Conservation (phyloP, 1,140 invertebrate genomes). For the Limonius californicus region DNA sequence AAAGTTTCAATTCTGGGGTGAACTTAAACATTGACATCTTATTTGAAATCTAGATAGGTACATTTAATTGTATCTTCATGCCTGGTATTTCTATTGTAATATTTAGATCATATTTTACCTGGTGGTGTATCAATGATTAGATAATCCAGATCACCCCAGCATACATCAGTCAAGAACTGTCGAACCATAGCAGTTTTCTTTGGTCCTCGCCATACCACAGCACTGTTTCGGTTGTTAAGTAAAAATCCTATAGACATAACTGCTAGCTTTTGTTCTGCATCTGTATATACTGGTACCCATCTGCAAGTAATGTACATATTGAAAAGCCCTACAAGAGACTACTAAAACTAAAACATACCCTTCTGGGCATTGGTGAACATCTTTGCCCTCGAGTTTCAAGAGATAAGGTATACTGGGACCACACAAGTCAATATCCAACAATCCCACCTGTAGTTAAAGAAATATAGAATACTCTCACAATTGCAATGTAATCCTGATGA, state of each 20-base stretch:
- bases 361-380: slow-evolving; percentile 76
- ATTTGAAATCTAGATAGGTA: no score
- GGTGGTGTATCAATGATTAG: slow-evolving; percentile 91
- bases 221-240: slow-evolving; percentile 73
- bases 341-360: slow-evolving; percentile 34
- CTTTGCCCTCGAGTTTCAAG: slow-evolving; percentile 63
- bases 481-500: background rate
- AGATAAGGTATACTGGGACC: slow-evolving; percentile 78
- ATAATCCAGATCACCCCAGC: slow-evolving; percentile 88
- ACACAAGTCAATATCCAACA: slow-evolving; percentile 92
- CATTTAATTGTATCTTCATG: no score
- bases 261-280: slow-evolving; percentile 79
- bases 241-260: slow-evolving; percentile 94
- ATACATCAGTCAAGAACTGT: slow-evolving; percentile 91
- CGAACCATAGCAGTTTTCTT: slow-evolving; percentile 94
- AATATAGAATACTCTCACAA: background rate
- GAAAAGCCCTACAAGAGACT: no score
- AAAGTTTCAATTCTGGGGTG: no score
- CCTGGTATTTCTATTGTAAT: no score
- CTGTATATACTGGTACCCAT: slow-evolving; percentile 90
- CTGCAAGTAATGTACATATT: no score
- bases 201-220: slow-evolving; percentile 93
- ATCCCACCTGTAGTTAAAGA: slow-evolving; percentile 63
- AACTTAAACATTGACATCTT: no score
- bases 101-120: slow-evolving; percentile 48